Percentiles rank a stretch among this genome's conserved stretches.
These are phyloP conservation scores for Acrossocheilus fasciatus DNA, from an alignment of 2,797 vertebrate genomes.

Conservation along the genomic window DNA sequence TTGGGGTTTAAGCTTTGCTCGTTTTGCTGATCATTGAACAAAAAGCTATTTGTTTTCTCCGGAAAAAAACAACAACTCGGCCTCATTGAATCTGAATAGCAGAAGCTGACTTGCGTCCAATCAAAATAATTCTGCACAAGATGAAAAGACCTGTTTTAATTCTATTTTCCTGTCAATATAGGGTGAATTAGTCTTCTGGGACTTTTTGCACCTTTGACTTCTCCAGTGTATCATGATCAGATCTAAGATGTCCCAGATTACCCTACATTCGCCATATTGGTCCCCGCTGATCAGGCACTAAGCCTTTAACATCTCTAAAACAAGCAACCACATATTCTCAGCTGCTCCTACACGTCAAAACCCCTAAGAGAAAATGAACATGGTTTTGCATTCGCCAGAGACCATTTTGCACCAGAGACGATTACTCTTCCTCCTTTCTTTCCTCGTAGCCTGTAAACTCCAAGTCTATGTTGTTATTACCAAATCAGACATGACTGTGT, in stretches of 20 bases:
- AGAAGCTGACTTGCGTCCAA: background rate
- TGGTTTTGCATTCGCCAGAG: slow-evolving; percentile 63
- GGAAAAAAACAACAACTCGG: background rate
- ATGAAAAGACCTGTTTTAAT: slow-evolving; percentile 7
- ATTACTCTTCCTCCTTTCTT: slow-evolving; percentile 58
- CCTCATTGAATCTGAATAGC: background rate
- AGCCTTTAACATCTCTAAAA: slow-evolving; percentile 66
- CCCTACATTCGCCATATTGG: slow-evolving; percentile 47
- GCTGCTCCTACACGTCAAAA: slow-evolving; percentile 69
- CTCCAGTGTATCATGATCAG: slow-evolving; percentile 16
- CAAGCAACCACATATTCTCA: slow-evolving; percentile 69
- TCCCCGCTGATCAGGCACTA: slow-evolving; percentile 68
- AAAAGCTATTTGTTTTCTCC: background rate
- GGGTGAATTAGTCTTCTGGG: background rate
- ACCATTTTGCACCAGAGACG: slow-evolving; percentile 64
- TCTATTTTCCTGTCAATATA: background rate
- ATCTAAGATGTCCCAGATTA: background rate
- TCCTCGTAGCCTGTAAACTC: slow-evolving; percentile 63
- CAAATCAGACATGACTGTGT: slow-evolving; percentile 56
- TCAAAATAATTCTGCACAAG: background rate
- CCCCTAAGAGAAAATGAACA: slow-evolving; percentile 60
- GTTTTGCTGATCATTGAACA: slow-evolving; percentile 10
- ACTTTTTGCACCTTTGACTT: slow-evolving; percentile 1
- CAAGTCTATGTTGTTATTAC: slow-evolving; percentile 58
- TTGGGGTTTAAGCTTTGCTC: slow-evolving; percentile 10